Evolutionary conservation across 2,888 invertebrate genomes (phyloP).

Genomic region (Agonopterix alstromeriana): DNA sequence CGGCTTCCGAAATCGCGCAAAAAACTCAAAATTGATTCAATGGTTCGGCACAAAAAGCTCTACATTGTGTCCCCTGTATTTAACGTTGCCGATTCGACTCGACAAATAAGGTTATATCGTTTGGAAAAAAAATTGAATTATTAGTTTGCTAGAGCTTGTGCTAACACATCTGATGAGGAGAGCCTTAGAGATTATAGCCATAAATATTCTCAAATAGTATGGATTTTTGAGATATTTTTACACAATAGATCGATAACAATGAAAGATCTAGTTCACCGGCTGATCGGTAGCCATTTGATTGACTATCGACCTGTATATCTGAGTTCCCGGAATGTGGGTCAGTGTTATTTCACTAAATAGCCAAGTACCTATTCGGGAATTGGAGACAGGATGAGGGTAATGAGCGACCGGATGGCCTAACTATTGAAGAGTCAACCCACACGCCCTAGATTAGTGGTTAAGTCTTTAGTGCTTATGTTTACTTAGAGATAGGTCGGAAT

Average conservation of each 20-base stretch:
- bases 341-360: slow-evolving; percentile 41
- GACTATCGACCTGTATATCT: slow-evolving; percentile 51
- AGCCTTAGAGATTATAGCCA: too few relatives aligned
- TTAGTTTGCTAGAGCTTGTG: slow-evolving; percentile 41
- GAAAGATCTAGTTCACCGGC: too few relatives aligned
- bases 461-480: slow-evolving; percentile 5
- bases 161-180: slow-evolving; percentile 13
- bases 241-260: too few relatives aligned
- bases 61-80: slow-evolving; percentile 62
- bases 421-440: slow-evolving; percentile 27
- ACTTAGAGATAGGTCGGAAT: background rate
- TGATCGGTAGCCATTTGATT: slow-evolving; percentile 27
- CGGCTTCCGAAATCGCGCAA: slow-evolving; percentile 70
- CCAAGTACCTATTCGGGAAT: slow-evolving; percentile 18
- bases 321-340: slow-evolving; percentile 53
- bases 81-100: slow-evolving; percentile 57
- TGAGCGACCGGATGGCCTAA: slow-evolving; percentile 32
- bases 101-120: slow-evolving; percentile 66
- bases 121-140: slow-evolving; percentile 61
- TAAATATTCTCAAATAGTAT: background rate
- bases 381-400: slow-evolving; percentile 57
- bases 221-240: background rate
- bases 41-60: slow-evolving; percentile 51
- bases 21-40: slow-evolving; percentile 68
- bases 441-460: slow-evolving; percentile 3